Percentiles rank a stretch among this genome's conserved stretches.
phyloP scores from a whole-genome alignment of 2,797 vertebrate species.

The Chelon labrosus region DNA sequence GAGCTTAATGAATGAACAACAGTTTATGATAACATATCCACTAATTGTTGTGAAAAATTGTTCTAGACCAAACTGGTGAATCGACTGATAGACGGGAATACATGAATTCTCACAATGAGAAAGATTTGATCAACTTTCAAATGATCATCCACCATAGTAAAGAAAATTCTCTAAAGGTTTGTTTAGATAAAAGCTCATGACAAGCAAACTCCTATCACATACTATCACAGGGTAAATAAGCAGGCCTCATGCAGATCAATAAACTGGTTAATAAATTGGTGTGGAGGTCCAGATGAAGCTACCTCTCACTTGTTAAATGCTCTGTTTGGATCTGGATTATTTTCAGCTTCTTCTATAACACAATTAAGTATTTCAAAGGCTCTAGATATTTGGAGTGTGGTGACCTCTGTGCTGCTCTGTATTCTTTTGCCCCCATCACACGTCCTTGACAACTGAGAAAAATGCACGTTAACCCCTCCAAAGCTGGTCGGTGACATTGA shows the following conservation, averaged over 20 bases:
- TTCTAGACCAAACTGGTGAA: background rate
- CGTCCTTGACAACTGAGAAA: slow-evolving; percentile 72
- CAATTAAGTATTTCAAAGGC: slow-evolving; percentile 59
- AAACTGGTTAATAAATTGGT: background rate
- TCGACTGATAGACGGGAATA: background rate
- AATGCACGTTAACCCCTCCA: slow-evolving; percentile 76
- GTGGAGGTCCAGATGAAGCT: background rate
- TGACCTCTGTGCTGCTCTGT: slow-evolving; percentile 60
- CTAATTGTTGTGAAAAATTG: background rate
- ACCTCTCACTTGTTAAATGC: slow-evolving; percentile 6
- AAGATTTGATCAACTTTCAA: background rate
- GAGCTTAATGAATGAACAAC: background rate
- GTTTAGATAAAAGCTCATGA: background rate
- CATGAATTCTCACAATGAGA: too few relatives aligned
- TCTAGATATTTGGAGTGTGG: slow-evolving; percentile 49
- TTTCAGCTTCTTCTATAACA: slow-evolving; percentile 23
- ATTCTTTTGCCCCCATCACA: slow-evolving; percentile 65
- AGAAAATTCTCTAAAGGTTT: background rate
- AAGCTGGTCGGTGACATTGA: slow-evolving; percentile 72
- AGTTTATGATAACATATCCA: background rate
- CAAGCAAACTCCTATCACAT: background rate
- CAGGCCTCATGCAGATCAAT: background rate
- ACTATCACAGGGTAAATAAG: background rate
- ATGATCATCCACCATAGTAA: background rate
- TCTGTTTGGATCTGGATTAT: slow-evolving; percentile 13